These are phyloP conservation scores for Actinostola sp. DNA, from an alignment of 92 coral and sea anemone species.

Conservation along the genomic window DNA sequence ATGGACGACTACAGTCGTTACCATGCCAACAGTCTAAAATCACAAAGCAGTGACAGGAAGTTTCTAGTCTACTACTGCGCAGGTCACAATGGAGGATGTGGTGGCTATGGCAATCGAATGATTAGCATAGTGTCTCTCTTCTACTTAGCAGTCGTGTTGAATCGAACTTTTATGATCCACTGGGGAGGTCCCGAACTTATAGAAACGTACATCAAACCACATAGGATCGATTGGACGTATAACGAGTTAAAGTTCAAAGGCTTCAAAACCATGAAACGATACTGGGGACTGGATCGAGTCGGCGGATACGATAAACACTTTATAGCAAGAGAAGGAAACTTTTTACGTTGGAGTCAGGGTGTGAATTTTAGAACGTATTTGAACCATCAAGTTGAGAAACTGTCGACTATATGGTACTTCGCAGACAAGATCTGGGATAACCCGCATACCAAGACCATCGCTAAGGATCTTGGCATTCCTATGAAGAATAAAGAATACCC, in stretches of 20 bases:
- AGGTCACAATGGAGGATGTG: slow-evolving; percentile 42
- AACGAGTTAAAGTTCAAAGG: slow-evolving; percentile 10
- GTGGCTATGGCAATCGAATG: slow-evolving; percentile 65
- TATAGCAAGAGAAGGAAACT: slow-evolving; percentile 15
- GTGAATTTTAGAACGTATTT: slow-evolving; percentile 19
- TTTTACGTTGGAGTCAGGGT: slow-evolving; percentile 40
- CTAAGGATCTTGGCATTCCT: slow-evolving; percentile 46
- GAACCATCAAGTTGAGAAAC: slow-evolving; percentile 30
- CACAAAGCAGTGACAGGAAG: slow-evolving; percentile 31
- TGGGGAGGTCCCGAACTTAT: slow-evolving; percentile 60
- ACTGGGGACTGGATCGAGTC: slow-evolving; percentile 37
- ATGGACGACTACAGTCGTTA: slow-evolving; percentile 19
- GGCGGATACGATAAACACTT: slow-evolving; percentile 19
- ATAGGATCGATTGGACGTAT: slow-evolving; percentile 42
- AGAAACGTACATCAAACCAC: slow-evolving; percentile 41
- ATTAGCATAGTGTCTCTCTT: slow-evolving; percentile 40
- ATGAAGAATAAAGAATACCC: slow-evolving; percentile 25
- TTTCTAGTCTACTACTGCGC: slow-evolving; percentile 39
- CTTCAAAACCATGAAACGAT: slow-evolving; percentile 11
- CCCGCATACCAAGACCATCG: slow-evolving; percentile 31
- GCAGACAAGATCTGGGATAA: slow-evolving; percentile 43
- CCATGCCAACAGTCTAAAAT: slow-evolving; percentile 34
- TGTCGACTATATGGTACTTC: slow-evolving; percentile 46
- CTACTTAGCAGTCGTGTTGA: slow-evolving; percentile 40
- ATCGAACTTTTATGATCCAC: slow-evolving; percentile 53